phyloP scores from a whole-genome alignment of 2,113 vertebrate species.

The Oreochromis niloticus region DNA sequence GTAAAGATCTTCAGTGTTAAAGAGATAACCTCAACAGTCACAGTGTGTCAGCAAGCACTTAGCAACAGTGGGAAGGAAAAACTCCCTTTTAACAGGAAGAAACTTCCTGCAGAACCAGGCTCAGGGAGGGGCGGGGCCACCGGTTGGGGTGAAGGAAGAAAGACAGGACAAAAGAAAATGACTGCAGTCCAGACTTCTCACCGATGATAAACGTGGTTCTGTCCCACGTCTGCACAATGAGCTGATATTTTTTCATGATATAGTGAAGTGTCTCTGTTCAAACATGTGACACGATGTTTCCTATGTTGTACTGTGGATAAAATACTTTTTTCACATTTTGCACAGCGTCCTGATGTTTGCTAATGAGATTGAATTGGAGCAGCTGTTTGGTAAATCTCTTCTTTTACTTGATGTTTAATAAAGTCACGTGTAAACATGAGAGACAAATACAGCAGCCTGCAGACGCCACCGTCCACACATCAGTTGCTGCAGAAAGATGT shows the following conservation, averaged over 20 bases:
- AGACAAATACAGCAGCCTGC: neutral
- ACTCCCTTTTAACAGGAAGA: neutral
- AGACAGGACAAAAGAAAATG: neutral
- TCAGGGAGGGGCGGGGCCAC: rapidly evolving
- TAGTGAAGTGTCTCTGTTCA: too few relatives aligned
- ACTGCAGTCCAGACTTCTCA: neutral
- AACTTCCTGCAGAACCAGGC: rapidly evolving
- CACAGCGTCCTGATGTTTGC: too few relatives aligned
- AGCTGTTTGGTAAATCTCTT: neutral
- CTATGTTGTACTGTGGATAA: too few relatives aligned
- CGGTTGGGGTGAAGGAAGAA: rapidly evolving
- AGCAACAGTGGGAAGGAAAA: neutral
- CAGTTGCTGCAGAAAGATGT: rapidly evolving
- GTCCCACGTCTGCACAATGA: too few relatives aligned
- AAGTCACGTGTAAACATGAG: neutral
- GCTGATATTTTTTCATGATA: too few relatives aligned
- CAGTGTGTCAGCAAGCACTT: neutral
- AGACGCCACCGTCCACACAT: neutral
- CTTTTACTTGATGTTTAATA: neutral
- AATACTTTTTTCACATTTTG: too few relatives aligned
- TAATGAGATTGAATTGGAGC: neutral
- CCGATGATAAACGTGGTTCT: rapidly evolving
- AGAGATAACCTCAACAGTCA: neutral
- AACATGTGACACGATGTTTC: too few relatives aligned
- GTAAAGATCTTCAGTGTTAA: rapidly evolving